Evolutionary conservation across 2,797 vertebrate species (phyloP), one percentile per base, ranked within the genome.

Genomic region (Pelobates cultripes): DNA sequence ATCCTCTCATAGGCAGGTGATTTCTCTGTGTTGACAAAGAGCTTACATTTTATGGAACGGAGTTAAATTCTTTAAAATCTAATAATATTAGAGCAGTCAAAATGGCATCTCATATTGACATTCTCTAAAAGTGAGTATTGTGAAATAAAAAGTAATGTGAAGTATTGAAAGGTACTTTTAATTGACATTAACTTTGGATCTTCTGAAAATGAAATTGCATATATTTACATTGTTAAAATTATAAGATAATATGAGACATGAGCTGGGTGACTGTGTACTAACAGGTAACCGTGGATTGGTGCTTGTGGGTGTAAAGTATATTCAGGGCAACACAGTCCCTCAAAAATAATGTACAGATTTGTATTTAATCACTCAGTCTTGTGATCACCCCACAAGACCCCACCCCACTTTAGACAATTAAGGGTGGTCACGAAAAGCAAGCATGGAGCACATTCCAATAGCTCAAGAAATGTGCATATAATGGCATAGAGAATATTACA

Each of bases 11-110:
- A 47, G 17, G n/a, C 61, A 41, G 44, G 73, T 63, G 53, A 75
- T 75, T 75, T 75, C 43, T 17, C 42, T 28, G 57, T 75, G 57
- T 73, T 73, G 73, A 75, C 73, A 75, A 75, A 75, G 73, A 42
- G 53, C 73, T 63, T 64, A 75, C 42, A 15, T 45, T 64, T 75
- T 63, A 75, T 75, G 73, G 73, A 75, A 63, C 42, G 3, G 53
- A 7, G 42, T 3, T 75, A 63, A 75, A 75, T 44, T 64, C 57
- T 44, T n/a, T 15, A 44, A 13, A 75, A 61, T 44, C 42, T 7
- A 13, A 28, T 44, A 60, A 75, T 63, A 75, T 75, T 12, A 43
- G 55, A 43, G 15, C 55, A 55, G 45, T 53, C 47, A 4, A 43
- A 42, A 73, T 55, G 17, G 14, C 55, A 73, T 61, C 53, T 55